phyloP scores from a whole-genome alignment of 2,113 vertebrate species.

The Saimiri boliviensis region DNA sequence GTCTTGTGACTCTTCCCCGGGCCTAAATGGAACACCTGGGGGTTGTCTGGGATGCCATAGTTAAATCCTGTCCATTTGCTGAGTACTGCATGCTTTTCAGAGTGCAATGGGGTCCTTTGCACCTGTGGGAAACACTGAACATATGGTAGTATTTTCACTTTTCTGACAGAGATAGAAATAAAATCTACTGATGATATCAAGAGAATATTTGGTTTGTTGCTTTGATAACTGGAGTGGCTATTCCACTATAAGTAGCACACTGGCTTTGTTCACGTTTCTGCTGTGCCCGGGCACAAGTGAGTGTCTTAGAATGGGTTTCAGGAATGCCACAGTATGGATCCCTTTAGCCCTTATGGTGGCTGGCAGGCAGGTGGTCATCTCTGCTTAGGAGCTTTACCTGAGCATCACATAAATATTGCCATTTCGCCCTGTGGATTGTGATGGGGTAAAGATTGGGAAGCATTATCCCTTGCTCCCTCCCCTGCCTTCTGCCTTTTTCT shows the following conservation, averaged over 20 bases:
- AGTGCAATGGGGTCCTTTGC: not conserved
- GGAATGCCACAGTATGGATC: accelerated
- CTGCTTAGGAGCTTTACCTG: not conserved
- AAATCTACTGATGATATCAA: not conserved
- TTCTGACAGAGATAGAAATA: not conserved
- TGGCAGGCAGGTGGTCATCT: not conserved
- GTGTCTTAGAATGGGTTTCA: not conserved
- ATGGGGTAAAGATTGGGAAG: not conserved
- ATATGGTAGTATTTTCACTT: not conserved
- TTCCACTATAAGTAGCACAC: not conserved
- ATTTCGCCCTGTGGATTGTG: not conserved
- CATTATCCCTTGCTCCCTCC: not conserved
- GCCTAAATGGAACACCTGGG: not conserved
- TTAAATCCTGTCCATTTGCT: not conserved
- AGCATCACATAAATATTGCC: not conserved
- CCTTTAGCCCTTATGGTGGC: not conserved
- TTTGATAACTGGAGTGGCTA: not conserved
- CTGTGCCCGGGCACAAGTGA: too few relatives aligned
- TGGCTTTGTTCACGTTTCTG: not conserved
- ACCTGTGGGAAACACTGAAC: not conserved
- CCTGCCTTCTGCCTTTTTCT: not conserved
- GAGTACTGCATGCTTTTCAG: not conserved
- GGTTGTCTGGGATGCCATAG: not conserved
- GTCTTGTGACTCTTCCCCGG: not conserved
- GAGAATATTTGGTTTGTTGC: not conserved